Evolutionary conservation across 2,888 invertebrate species (phyloP), one percentile per base, ranked within the genome.

Genomic region (Anticlea derivata): DNA sequence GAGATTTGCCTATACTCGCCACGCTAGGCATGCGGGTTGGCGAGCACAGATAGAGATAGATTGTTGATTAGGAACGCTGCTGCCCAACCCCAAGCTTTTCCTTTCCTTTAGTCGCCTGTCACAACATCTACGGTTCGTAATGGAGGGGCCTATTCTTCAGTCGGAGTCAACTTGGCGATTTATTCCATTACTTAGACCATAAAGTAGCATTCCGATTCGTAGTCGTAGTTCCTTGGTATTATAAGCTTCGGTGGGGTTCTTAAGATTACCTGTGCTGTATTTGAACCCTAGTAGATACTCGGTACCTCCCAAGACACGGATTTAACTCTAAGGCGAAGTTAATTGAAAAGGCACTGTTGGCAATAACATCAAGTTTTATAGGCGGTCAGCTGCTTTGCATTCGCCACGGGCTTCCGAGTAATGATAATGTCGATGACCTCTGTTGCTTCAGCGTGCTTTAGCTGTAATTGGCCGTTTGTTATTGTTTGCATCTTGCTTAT

Each of bases 271-370:
- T 20, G 11, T 1, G 23, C 12, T 24, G 10, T 34, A 34, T 34
- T 38, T 45, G 10, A 35, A 26, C 43, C 27, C 33, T 34, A 40
- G 12, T 13, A 31, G 6, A 22, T 29, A 4, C 6, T n/a, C n/a
- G n/a, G 20, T 30, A 12, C 33, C 47, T 48, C 38, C 52, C 45
- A 63, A 66, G 64, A 47, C 58, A 52, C 41, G 75, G 75, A 74
- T 76, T 80, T 75, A 72, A 69, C 65, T 57, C 68, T 80, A 82
- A 82, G 79, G 72, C 78, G 68, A 50, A 65, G 66, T 73, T 80
- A 82, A 82, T 81, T 82, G 82, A 80, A 82, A 78, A 78, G 71
- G 74, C 66, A 63, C 56, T 64, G 61, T n/a, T n/a, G 50, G 66
- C 55, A 62, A 65, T 68, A 69, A 66, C 80, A 73, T 82, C 74